Evolutionary conservation across 2,888 invertebrate genomes (phyloP).

Genomic region (Drosophila suboccidentalis): DNA sequence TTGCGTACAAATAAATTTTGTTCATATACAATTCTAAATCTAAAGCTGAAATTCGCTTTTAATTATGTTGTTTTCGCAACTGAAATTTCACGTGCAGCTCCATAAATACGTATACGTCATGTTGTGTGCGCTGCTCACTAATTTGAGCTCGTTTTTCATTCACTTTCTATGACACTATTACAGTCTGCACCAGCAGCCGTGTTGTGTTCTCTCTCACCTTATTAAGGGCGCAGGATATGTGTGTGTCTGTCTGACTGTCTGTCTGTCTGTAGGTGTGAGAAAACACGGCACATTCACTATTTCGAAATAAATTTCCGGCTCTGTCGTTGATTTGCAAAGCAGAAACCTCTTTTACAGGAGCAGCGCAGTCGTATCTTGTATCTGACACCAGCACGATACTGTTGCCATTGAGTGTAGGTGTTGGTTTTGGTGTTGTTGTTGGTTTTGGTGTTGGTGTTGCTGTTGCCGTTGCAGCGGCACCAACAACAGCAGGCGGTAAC

Average conservation of each 20-base stretch:
- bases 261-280: slow-evolving; percentile 23
- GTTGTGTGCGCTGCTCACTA: slow-evolving; percentile 58
- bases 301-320: slow-evolving; percentile 79
- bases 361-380: slow-evolving; percentile 49
- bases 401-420: slow-evolving; percentile 29
- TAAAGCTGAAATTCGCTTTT: slow-evolving; percentile 1
- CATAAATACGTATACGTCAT: slow-evolving; percentile 50
- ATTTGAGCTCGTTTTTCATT: slow-evolving; percentile 43
- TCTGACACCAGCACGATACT: slow-evolving; percentile 64
- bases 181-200: slow-evolving; percentile 2
- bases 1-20: too few species aligned
- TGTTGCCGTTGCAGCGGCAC: background rate
- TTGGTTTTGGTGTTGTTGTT: slow-evolving; percentile 20
- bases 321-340: slow-evolving; percentile 72
- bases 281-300: slow-evolving; percentile 60
- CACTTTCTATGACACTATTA: slow-evolving; percentile 33
- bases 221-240: slow-evolving; percentile 56
- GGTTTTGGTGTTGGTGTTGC: background rate
- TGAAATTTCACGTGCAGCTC: slow-evolving; percentile 35
- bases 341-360: slow-evolving; percentile 24
- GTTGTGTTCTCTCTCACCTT: slow-evolving; percentile 52
- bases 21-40: too few species aligned
- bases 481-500: slow-evolving; percentile 15
- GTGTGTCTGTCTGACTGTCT: background rate
- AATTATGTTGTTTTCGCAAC: slow-evolving; percentile 16